Conservation (phyloP, 2,888 invertebrate species). For the Timema podura region DNA sequence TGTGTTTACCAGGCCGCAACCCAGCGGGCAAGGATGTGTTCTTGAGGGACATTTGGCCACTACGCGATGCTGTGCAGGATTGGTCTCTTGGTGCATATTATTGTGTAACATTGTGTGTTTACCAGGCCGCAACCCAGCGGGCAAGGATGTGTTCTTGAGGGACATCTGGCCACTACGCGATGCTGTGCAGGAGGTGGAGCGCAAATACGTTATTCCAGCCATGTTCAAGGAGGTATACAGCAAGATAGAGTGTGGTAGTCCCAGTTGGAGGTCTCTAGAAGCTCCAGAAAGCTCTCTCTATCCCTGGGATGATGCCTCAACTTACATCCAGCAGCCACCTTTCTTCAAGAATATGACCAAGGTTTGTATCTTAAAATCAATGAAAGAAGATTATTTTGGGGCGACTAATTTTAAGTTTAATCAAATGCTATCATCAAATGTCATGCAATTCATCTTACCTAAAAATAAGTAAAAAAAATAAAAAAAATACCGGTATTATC, state of each 20-base stretch:
- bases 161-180: constrained; percentile 94
- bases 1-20: constrained; percentile 49
- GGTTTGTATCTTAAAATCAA: constrained; percentile 44
- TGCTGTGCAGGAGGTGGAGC: constrained; percentile 88
- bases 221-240: constrained; percentile 95
- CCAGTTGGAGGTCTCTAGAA: constrained; percentile 76
- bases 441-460: background rate
- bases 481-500: too few relatives aligned
- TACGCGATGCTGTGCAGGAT: too few relatives aligned
- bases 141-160: constrained; percentile 72
- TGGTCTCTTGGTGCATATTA: too few relatives aligned
- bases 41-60: too few relatives aligned
- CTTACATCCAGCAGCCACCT: constrained; percentile 94
- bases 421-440: background rate
- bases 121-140: constrained; percentile 60
- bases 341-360: constrained; percentile 84
- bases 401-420: too few relatives aligned
- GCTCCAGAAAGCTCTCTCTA: constrained; percentile 81
- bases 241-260: constrained; percentile 78
- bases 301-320: constrained; percentile 85
- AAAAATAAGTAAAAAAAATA: too few relatives aligned
- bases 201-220: constrained; percentile 84
- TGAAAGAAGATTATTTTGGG: background rate
- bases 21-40: constrained; percentile 72
- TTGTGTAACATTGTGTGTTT: too few relatives aligned